phyloP scores from a whole-genome alignment of 2,888 invertebrate genomes.

The Perizoma flavofasciatum region DNA sequence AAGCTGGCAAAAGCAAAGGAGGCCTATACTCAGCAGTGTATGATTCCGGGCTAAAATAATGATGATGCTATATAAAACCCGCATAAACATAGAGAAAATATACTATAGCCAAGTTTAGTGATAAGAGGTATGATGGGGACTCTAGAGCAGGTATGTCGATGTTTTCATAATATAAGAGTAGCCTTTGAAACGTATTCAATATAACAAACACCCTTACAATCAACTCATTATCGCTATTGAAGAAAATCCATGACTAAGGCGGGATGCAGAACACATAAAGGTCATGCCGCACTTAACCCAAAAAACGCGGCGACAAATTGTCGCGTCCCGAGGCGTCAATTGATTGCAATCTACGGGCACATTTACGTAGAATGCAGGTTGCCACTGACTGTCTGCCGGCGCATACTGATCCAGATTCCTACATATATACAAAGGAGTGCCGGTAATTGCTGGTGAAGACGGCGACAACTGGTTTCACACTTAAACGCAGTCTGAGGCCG shows the following conservation, averaged over 20 bases:
- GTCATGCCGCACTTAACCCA: slow-evolving; percentile 30
- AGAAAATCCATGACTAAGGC: slow-evolving; percentile 22
- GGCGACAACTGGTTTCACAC: not conserved
- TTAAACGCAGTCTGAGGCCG: slow-evolving; percentile 29
- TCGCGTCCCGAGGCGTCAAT: slow-evolving; percentile 45
- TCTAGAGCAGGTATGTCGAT: not conserved
- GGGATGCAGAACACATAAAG: slow-evolving; percentile 27
- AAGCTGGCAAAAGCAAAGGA: too few relatives aligned
- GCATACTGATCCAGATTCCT: not conserved
- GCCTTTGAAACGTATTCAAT: slow-evolving; percentile 3
- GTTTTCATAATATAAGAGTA: not conserved
- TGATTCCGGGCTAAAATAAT: too few relatives aligned
- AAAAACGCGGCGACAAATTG: slow-evolving; percentile 34
- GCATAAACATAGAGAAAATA: too few relatives aligned
- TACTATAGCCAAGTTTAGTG: too few relatives aligned
- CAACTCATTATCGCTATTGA: slow-evolving; percentile 24
- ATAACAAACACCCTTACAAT: slow-evolving; percentile 20
- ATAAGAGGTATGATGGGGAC: too few relatives aligned
- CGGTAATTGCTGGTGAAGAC: not conserved
- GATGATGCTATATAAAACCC: too few relatives aligned
- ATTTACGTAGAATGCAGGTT: slow-evolving; percentile 8
- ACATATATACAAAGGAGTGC: not conserved
- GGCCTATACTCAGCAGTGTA: too few relatives aligned
- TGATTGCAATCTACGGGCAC: slow-evolving; percentile 42
- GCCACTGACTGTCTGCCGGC: not conserved